These are phyloP conservation scores for Musca vetustissima DNA, from an alignment of 1,140 invertebrate genomes.

Conservation along the genomic window DNA sequence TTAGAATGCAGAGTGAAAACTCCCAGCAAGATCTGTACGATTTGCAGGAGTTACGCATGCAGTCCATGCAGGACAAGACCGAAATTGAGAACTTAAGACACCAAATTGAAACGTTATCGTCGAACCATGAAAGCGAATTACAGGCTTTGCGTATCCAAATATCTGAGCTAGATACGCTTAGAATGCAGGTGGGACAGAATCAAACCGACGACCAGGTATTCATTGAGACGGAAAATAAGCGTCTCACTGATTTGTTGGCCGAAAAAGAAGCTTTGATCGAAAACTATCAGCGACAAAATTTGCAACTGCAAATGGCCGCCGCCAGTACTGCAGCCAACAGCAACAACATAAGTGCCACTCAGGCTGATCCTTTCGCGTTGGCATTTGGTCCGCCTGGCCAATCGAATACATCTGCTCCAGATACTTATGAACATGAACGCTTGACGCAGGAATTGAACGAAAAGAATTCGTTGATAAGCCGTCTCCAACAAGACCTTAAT, in stretches of 20 bases:
- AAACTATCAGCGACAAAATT: conserved; percentile 40
- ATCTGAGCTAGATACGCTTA: conserved; percentile 45
- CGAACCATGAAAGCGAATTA: conserved; percentile 48
- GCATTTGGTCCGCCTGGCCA: conserved; percentile 20
- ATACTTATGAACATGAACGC: conserved; percentile 12
- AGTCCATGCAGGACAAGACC: conserved; percentile 49
- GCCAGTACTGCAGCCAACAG: not conserved
- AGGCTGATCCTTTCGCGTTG: conserved; percentile 25
- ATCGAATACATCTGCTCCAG: not conserved
- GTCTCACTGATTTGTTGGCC: conserved; percentile 42
- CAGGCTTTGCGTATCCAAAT: conserved; percentile 46
- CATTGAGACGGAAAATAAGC: conserved; percentile 53
- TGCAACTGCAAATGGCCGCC: conserved; percentile 37
- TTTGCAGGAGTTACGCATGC: conserved; percentile 52
- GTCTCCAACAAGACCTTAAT: conserved; percentile 24
- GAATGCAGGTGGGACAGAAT: conserved; percentile 45
- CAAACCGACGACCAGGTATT: conserved; percentile 53
- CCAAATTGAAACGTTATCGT: conserved; percentile 44
- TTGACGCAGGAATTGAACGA: conserved; percentile 27
- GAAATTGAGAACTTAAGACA: conserved; percentile 51
- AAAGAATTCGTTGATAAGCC: conserved; percentile 19
- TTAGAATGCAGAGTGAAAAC: conserved; percentile 51
- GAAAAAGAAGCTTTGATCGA: conserved; percentile 49
- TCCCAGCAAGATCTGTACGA: conserved; percentile 49
- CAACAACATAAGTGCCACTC: not conserved